These are phyloP conservation scores for Tupiocoris notatus DNA, from an alignment of 2,888 invertebrate species.

Conservation along the genomic window DNA sequence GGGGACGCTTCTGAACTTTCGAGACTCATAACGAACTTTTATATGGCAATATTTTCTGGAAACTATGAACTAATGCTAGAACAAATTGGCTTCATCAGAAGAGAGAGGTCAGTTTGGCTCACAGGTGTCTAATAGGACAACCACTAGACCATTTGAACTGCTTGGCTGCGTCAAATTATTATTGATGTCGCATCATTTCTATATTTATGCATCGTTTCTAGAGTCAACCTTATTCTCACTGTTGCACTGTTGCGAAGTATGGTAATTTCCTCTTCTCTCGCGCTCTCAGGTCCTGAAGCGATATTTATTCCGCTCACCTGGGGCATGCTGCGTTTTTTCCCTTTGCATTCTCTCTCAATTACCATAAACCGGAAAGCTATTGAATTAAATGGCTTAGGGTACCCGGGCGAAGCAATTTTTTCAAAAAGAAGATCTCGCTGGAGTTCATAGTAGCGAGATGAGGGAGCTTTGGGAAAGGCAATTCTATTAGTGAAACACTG, in stretches of 20 bases:
- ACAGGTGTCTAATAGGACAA: too few relatives aligned
- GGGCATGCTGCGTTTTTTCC: conserved; percentile 16
- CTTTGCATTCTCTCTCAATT: conserved; percentile 17
- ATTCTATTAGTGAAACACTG: not conserved
- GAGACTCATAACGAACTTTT: too few relatives aligned
- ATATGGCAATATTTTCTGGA: too few relatives aligned
- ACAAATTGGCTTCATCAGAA: too few relatives aligned
- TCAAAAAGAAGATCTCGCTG: not conserved
- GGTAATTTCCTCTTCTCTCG: not conserved
- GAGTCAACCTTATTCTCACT: not conserved
- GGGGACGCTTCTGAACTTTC: too few relatives aligned
- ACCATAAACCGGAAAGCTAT: conserved; percentile 31
- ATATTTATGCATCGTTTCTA: too few relatives aligned
- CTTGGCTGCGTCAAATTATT: too few relatives aligned
- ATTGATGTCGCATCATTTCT: too few relatives aligned
- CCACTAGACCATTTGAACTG: too few relatives aligned
- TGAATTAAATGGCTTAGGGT: conserved; percentile 22
- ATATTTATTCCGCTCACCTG: conserved; percentile 28
- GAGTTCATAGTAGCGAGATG: not conserved
- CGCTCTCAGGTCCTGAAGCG: not conserved
- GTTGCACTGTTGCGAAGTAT: not conserved
- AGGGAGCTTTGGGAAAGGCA: not conserved
- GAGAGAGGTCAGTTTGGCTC: too few relatives aligned
- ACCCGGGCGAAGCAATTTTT: not conserved
- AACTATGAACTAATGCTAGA: too few relatives aligned